A percentile compares a stretch with the other conserved stretches of the same genome.
phyloP scores from a whole-genome alignment of 2,113 vertebrate species.

The Regulus satrapa region DNA sequence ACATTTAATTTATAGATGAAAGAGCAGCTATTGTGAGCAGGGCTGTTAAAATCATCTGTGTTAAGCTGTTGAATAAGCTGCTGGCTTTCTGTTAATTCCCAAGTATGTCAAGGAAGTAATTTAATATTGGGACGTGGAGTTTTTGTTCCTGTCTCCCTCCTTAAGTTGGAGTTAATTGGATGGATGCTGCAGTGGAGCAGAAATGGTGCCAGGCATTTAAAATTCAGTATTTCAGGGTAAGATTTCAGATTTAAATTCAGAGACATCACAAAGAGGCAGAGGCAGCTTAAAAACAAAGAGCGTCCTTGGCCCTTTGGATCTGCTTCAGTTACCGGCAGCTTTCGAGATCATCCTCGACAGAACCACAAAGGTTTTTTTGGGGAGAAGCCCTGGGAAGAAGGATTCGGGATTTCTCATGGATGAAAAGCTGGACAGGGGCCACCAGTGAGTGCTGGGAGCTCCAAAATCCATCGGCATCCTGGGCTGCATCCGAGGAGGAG shows the following conservation, averaged over 20 bases:
- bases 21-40: slow-evolving; percentile 25
- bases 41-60: slow-evolving; percentile 17
- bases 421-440: neutral
- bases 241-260: neutral
- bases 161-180: slow-evolving; percentile 27
- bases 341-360: rapidly evolving
- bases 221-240: neutral
- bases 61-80: slow-evolving; percentile 33
- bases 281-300: neutral
- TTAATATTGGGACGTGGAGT: neutral
- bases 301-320: neutral
- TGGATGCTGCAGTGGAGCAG: neutral
- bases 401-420: neutral
- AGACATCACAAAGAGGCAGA: neutral
- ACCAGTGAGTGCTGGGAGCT: neutral
- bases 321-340: neutral
- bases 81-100: neutral
- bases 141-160: neutral
- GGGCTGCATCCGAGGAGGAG: neutral
- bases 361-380: rapidly evolving
- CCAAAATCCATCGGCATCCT: neutral
- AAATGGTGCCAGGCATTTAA: neutral
- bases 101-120: slow-evolving; percentile 31
- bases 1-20: slow-evolving; percentile 64
- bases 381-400: neutral